Evolutionary conservation across 1,140 invertebrate genomes (phyloP).

Genomic region (Tetragnatha versicolor): DNA sequence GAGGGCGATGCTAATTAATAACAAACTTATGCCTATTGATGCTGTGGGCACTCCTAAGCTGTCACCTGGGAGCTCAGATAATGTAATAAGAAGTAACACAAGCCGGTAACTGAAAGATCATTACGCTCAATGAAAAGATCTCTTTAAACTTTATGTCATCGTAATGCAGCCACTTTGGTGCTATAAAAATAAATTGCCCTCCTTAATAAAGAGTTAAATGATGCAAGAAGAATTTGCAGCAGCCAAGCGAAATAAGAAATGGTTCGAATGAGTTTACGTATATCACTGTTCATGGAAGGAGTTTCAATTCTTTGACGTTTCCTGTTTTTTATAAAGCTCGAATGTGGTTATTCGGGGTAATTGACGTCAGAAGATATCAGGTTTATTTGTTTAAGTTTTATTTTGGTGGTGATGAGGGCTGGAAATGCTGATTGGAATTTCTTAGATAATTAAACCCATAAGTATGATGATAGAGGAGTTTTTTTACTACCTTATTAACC

Average conservation of each 20-base stretch:
- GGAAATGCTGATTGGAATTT: too few species aligned
- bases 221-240: conserved; percentile 39
- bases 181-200: conserved; percentile 44
- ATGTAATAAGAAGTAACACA: conserved; percentile 15
- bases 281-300: too few species aligned
- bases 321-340: too few species aligned
- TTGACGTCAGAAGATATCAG: too few species aligned
- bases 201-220: conserved; percentile 36
- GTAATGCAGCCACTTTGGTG: conserved; percentile 41
- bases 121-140: conserved; percentile 41
- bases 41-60: neutral
- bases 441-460: too few species aligned
- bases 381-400: too few species aligned
- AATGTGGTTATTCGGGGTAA: too few species aligned
- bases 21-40: conserved; percentile 34
- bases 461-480: too few species aligned
- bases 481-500: too few species aligned
- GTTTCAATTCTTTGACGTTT: too few species aligned
- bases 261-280: too few species aligned
- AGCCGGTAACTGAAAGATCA: conserved; percentile 37
- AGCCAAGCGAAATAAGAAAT: conserved; percentile 29
- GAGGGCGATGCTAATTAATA: conserved; percentile 27
- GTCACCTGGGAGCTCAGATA: conserved; percentile 25
- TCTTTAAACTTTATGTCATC: conserved; percentile 42
- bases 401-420: too few species aligned